A percentile compares a stretch with the other conserved stretches of the same genome.
Conservation (phyloP, 2,797 vertebrate genomes). For the Anguilla megastoma region DNA sequence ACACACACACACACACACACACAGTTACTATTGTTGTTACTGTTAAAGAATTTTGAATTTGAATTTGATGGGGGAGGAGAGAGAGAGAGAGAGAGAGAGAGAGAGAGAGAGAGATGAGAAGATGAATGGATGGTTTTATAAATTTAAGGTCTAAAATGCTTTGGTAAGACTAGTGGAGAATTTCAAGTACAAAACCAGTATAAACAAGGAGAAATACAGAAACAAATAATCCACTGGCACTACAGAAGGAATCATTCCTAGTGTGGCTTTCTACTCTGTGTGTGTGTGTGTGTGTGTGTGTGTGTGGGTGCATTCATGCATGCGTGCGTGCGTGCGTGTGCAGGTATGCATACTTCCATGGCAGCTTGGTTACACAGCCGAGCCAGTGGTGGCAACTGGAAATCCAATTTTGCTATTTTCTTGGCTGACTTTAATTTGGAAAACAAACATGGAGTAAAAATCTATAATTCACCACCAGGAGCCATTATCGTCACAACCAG, state of each 20-base stretch:
- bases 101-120: background rate
- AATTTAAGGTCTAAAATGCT: background rate
- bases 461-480: background rate
- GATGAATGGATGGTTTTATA: background rate
- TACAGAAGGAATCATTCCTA: background rate
- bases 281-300: background rate
- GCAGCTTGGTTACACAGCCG: background rate
- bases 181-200: background rate
- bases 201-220: background rate
- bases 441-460: background rate
- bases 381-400: background rate
- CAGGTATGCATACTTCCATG: background rate
- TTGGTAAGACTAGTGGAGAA: background rate
- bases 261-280: background rate
- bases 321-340: background rate
- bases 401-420: background rate
- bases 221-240: background rate
- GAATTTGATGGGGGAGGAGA: background rate
- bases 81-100: background rate
- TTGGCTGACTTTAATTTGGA: background rate
- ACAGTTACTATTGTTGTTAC: background rate
- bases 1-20: background rate
- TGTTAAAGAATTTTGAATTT: background rate
- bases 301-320: background rate
- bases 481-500: slow-evolving; percentile 16